Evolutionary conservation across 2,888 invertebrate genomes (phyloP).

Genomic region (Dolomedes plantarius): DNA sequence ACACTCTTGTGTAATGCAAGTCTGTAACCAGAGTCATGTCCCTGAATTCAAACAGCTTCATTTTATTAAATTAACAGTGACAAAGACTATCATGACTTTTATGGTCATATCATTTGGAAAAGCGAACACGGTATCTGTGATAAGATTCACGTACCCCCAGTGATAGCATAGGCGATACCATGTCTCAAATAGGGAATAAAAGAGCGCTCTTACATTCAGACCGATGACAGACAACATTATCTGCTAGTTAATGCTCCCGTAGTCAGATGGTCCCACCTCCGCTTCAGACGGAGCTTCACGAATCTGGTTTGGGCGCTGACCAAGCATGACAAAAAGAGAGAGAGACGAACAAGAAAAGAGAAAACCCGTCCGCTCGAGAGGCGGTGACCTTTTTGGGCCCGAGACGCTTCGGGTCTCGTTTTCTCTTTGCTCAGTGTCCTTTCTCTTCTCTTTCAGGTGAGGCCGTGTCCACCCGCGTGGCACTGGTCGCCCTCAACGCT

Average conservation of each 20-base stretch:
- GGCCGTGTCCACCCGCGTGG: slow-evolving; percentile 39
- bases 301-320: slow-evolving; percentile 50
- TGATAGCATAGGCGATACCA: no score
- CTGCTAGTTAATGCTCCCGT: neutral
- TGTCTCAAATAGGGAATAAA: no score
- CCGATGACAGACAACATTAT: no score
- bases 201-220: no score
- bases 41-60: no score
- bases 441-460: slow-evolving; percentile 15
- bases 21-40: no score
- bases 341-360: slow-evolving; percentile 33
- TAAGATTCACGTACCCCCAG: no score
- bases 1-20: no score
- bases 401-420: slow-evolving; percentile 30
- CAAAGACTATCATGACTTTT: no score
- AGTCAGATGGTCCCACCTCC: neutral
- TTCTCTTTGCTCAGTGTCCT: neutral
- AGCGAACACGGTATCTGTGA: no score
- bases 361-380: slow-evolving; percentile 28
- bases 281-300: neutral
- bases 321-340: slow-evolving; percentile 54
- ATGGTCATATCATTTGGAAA: no score
- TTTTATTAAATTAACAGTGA: no score
- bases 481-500: slow-evolving; percentile 60
- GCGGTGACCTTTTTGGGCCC: slow-evolving; percentile 42